Evolutionary conservation across 2,888 invertebrate species (phyloP).

Genomic region (Argyresthia albistria): DNA sequence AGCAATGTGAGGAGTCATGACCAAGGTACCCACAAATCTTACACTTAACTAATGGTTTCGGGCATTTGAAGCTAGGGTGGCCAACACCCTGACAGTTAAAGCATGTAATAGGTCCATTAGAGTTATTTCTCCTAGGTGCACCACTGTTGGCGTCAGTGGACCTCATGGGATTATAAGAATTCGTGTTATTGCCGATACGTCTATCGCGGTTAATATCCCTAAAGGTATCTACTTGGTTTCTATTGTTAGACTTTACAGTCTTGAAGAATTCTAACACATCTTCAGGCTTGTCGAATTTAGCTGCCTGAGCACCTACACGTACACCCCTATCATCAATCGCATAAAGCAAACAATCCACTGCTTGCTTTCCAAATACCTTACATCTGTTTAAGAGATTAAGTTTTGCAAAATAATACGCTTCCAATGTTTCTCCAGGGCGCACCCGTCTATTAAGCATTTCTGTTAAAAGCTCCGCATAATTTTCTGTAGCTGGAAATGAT

Average conservation of each 20-base stretch:
- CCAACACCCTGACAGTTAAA: background rate
- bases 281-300: constrained; percentile 9
- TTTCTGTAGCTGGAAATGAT: constrained; percentile 13
- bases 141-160: background rate
- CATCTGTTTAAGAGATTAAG: constrained; percentile 16
- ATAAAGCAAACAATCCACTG: constrained; percentile 16
- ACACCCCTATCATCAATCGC: constrained; percentile 16
- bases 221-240: background rate
- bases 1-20: constrained; percentile 13
- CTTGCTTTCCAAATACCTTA: constrained; percentile 12
- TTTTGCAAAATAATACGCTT: constrained; percentile 15
- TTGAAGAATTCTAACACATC: constrained; percentile 1
- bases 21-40: constrained; percentile 1
- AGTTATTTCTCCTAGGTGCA: background rate
- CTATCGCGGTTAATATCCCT: background rate
- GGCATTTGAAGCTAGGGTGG: background rate
- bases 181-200: background rate
- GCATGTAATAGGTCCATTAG: background rate
- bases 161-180: too few species aligned
- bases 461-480: constrained; percentile 10
- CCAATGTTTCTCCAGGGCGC: constrained; percentile 10
- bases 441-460: constrained; percentile 15
- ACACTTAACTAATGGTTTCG: background rate
- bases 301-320: constrained; percentile 12
- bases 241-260: background rate